Base-by-base conservation (phyloP, 2,113 vertebrate species). In the Martes martes region DNA sequence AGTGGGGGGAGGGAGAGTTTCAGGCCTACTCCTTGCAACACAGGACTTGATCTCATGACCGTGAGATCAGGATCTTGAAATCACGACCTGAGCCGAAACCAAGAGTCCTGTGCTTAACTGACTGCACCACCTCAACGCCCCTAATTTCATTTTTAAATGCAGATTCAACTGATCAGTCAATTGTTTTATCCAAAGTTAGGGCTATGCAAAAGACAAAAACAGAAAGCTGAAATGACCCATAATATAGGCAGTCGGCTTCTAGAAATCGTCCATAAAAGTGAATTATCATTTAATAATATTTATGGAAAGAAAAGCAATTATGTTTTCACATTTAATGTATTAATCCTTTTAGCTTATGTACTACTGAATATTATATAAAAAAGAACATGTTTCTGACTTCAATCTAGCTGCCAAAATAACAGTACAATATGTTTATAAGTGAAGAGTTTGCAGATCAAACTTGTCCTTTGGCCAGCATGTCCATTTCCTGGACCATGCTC, bases 351-450 rank as follows among this genome's bases (percentile, higher is more conserved):
- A 57, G 26, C 39, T 87, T 93, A 31, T 84, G 31, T 9, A 55
- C 65, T 84, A 67, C 93, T 93, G 71, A 91, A 74, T 69, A 76
- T 91, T 73, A 45, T 67, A 47, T 74, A 50, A 88, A 52, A 23
- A 79, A 65, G 65, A 90, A 23, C 31, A 89, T 57, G 28, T 59
- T 88, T 92, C 71, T 94, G 42, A 59, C 31, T 91, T 89, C 57
- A 92, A 87, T 31, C 24, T 95, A 94, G 33, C 47, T 94, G 83
- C 26, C 31, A 89, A 89, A 76, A 81, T 94, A 92, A 86, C 24
- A 86, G 74, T 69, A 82, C 81, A 76, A 83, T 59, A 19, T 92
- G 87, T 74, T 80, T 94, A 67, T 57, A 61, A 85, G 31, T 71
- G 33, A 31, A 94, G 36, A 50, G 50, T 36, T 89, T 90, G 42